Conservation (phyloP, 2,113 vertebrate genomes). For the Corydoras maculifer region DNA sequence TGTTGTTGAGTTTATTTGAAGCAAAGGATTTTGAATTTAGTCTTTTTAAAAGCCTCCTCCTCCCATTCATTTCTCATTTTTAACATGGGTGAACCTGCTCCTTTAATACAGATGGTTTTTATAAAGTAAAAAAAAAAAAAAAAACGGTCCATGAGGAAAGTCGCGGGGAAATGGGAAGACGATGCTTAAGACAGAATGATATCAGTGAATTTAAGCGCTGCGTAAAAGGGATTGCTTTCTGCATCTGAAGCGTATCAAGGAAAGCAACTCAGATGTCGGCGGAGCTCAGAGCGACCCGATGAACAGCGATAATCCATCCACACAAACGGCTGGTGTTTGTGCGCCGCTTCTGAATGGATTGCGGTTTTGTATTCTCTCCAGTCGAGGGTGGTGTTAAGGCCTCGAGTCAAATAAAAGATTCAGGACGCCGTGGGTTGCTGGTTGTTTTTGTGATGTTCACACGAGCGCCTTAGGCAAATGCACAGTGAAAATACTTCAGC, state of each 20-base stretch:
- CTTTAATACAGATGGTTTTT: not conserved
- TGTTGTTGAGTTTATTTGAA: too few species aligned
- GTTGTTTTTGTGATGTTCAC: slow-evolving; percentile 36
- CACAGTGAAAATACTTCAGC: slow-evolving; percentile 16
- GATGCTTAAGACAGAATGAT: not conserved
- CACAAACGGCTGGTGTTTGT: not conserved
- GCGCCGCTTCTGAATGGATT: not conserved
- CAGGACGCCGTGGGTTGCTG: slow-evolving; percentile 50
- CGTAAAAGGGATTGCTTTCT: not conserved
- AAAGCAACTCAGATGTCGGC: not conserved
- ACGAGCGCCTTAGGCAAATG: slow-evolving; percentile 35
- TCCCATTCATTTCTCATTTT: too few species aligned
- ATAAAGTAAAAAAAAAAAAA: not conserved
- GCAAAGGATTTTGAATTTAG: too few species aligned
- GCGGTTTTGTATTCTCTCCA: slow-evolving; percentile 2
- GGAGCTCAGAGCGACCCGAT: not conserved
- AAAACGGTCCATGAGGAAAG: not conserved
- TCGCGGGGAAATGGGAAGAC: too few species aligned
- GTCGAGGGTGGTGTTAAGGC: slow-evolving; percentile 36
- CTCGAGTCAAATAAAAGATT: slow-evolving; percentile 53
- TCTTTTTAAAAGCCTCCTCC: too few species aligned
- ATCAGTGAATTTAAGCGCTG: not conserved
- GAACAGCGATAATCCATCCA: slow-evolving; percentile 6
- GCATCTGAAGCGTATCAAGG: not conserved
- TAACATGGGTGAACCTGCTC: not conserved